These are phyloP conservation scores for Papilio dardanus DNA, from an alignment of 1,140 invertebrate species.

Conservation along the genomic window DNA sequence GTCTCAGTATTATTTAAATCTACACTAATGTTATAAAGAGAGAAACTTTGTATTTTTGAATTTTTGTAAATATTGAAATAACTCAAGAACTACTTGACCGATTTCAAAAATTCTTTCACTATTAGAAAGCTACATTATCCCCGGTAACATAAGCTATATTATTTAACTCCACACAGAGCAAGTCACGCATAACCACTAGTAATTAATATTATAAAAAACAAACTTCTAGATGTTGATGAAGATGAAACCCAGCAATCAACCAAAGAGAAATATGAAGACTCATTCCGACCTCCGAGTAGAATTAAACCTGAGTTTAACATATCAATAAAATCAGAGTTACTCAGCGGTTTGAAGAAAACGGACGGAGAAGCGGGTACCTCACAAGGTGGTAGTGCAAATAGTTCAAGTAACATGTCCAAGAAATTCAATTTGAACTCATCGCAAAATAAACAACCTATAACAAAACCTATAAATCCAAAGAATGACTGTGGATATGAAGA, in stretches of 20 bases:
- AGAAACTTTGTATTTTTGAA: no score
- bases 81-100: no score
- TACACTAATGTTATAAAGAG: no score
- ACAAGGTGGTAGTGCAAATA: constrained; percentile 69
- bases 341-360: constrained; percentile 62
- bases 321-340: constrained; percentile 74
- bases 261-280: constrained; percentile 71
- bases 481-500: constrained; percentile 86
- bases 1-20: no score
- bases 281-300: constrained; percentile 66
- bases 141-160: no score
- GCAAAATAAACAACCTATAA: constrained; percentile 48
- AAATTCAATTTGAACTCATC: constrained; percentile 63
- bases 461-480: constrained; percentile 67
- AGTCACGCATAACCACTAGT: no score
- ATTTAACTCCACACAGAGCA: no score
- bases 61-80: no score
- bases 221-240: constrained; percentile 60
- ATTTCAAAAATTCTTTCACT: no score
- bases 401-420: constrained; percentile 74
- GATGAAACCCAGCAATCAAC: constrained; percentile 44
- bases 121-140: no score
- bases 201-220: neutral
- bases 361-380: constrained; percentile 59
- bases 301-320: constrained; percentile 78